Evolutionary conservation across 1,140 invertebrate species (phyloP).

Genomic region (Paralvinella palmiformis): DNA sequence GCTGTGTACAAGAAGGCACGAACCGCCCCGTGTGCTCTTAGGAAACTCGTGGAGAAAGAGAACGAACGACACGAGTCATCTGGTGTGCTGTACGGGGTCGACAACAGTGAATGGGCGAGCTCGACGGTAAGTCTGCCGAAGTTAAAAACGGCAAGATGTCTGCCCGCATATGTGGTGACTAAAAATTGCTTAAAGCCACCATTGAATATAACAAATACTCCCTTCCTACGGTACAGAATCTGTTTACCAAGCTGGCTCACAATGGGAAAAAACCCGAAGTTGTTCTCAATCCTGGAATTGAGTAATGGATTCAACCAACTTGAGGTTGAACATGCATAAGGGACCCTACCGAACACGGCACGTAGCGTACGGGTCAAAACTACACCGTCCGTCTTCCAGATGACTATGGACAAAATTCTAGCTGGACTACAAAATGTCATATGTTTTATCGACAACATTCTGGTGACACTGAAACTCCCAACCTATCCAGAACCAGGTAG

Average conservation of each 20-base stretch:
- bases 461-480: constrained; percentile 19
- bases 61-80: not conserved
- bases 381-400: not conserved
- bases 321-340: not conserved
- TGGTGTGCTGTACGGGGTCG: constrained; percentile 1
- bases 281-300: not conserved
- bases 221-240: not conserved
- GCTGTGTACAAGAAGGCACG: not conserved
- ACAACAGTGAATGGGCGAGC: constrained; percentile 6
- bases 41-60: not conserved
- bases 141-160: not conserved
- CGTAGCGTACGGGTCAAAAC: not conserved
- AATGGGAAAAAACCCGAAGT: not conserved
- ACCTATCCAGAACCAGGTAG: constrained; percentile 44
- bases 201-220: not conserved
- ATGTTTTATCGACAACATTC: constrained; percentile 1
- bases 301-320: not conserved
- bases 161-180: not conserved
- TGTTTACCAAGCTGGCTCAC: constrained; percentile 3
- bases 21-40: not conserved
- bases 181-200: not conserved
- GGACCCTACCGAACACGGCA: not conserved
- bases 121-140: not conserved
- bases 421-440: not conserved
- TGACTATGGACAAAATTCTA: not conserved